Conservation (phyloP, 2,888 invertebrate species). For the Eumacrocentrus americanus region DNA sequence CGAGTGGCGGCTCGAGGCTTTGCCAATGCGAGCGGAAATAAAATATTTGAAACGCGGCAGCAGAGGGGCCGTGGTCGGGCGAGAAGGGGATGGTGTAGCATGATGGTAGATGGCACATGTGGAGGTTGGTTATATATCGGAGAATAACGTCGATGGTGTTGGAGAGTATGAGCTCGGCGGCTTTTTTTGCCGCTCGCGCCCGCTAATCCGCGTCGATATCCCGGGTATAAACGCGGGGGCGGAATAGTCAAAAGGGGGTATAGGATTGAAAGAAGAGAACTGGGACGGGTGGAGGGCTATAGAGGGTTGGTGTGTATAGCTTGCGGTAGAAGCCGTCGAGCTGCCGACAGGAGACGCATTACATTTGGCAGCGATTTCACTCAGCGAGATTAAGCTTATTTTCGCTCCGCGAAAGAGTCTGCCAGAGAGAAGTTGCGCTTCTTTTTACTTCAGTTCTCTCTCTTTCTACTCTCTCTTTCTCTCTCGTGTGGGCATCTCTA, state of each 20-base stretch:
- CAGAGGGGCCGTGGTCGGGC: constrained; percentile 31
- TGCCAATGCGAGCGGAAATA: constrained; percentile 54
- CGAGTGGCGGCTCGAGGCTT: constrained; percentile 42
- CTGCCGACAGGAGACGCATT: constrained; percentile 48
- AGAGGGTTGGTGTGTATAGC: constrained; percentile 1
- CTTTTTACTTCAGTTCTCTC: not conserved
- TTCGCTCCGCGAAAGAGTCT: constrained; percentile 50
- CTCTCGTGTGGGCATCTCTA: not conserved
- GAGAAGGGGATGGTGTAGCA: not conserved
- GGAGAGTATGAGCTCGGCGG: constrained; percentile 28
- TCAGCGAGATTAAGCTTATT: constrained; percentile 60
- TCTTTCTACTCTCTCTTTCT: not conserved
- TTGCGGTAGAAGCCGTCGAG: constrained; percentile 9
- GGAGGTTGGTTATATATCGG: not conserved
- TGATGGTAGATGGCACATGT: not conserved
- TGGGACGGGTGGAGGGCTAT: not conserved
- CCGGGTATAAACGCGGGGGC: constrained; percentile 20
- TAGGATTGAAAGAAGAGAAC: constrained; percentile 13
- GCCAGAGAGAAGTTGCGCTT: constrained; percentile 34
- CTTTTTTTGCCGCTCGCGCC: constrained; percentile 28
- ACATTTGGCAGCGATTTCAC: constrained; percentile 60
- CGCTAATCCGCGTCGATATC: constrained; percentile 53
- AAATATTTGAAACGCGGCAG: constrained; percentile 54
- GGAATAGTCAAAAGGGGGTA: constrained; percentile 22
- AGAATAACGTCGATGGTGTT: constrained; percentile 20